Evolutionary conservation across 1,140 invertebrate genomes (phyloP), one percentile per base, ranked within the genome.

Genomic region (Pogonognathellus flavescens): DNA sequence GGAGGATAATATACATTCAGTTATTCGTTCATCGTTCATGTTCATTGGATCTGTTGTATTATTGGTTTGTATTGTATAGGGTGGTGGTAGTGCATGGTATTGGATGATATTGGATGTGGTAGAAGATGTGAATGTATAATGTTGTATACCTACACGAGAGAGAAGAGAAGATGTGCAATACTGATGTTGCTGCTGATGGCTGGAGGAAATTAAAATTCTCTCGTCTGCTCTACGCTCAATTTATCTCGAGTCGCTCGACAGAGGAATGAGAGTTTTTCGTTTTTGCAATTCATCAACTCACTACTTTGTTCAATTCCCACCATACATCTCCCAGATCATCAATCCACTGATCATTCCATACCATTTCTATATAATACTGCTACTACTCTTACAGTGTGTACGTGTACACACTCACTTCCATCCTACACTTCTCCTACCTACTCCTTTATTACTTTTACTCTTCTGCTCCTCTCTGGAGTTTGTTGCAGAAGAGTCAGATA

Each of bases 151-250:
- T 13, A 25, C 7, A 14, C 8, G 10, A 70, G 22, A 2, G 22
- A 80, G 11, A 31, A 13, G 72, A 41, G 49, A 80, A 72, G 52
- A 80, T 31, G 20, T 66, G 31, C n/a, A 57, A n/a, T n/a, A 57
- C 31, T 41, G 31, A 66, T 66, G 18, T 25, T 16, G n/a, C 31
- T 50, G 70, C 31, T 76, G 70, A 76, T 76, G 70, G 70, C 70
- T 82, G 72, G 76, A 87, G 87, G 87, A 89, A 89, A 89, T 89
- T 89, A 89, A 89, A 89, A 89, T 89, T 89, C 88, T 89, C 87
- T 84, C 66, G 82, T 88, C 72, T 86, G 80, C 81, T 80, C 31
- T 41, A 41, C 22, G 57, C 76, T 87, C 88, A 87, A 88, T 87
- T 88, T 87, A 88, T 88, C 86, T 88, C 87, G 16, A 49, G 57